Percentiles rank a stretch among this genome's conserved stretches.
Evolutionary conservation across 2,113 vertebrate genomes (phyloP).

Genomic region (Cyrtonyx montezumae): DNA sequence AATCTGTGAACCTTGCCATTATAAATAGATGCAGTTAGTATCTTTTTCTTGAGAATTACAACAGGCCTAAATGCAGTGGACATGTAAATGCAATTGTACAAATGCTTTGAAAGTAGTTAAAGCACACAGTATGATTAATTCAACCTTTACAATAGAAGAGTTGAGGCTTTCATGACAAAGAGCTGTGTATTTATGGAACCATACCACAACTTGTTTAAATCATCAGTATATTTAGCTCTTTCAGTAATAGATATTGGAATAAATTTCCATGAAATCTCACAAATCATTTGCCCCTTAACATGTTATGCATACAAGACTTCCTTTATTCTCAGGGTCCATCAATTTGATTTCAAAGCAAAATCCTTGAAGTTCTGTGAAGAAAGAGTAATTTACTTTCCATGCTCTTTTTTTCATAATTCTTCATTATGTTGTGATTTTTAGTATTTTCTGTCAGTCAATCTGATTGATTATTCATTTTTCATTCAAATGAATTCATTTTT

Average conservation of each 20-base stretch:
- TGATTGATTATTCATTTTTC: constrained; percentile 10
- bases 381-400: not conserved
- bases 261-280: not conserved
- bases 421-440: not conserved
- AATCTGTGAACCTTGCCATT: constrained; percentile 34
- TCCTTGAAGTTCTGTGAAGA: not conserved
- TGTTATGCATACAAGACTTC: not conserved
- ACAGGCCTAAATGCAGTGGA: not conserved
- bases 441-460: not conserved
- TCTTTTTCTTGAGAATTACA: constrained; percentile 2
- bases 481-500: not conserved
- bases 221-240: not conserved
- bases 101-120: constrained; percentile 43
- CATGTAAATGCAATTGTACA: constrained; percentile 12
- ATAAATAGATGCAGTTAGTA: constrained; percentile 37
- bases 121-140: not conserved
- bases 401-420: not conserved
- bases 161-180: constrained; percentile 5
- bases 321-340: not conserved
- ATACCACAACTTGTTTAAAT: constrained; percentile 33
- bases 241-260: not conserved
- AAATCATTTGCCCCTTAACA: not conserved
- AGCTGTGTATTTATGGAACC: constrained; percentile 15
- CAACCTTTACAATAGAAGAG: constrained; percentile 20
- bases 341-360: constrained; percentile 41